Base-by-base conservation (phyloP, 2,113 vertebrate species). In the Hyla sarda region DNA sequence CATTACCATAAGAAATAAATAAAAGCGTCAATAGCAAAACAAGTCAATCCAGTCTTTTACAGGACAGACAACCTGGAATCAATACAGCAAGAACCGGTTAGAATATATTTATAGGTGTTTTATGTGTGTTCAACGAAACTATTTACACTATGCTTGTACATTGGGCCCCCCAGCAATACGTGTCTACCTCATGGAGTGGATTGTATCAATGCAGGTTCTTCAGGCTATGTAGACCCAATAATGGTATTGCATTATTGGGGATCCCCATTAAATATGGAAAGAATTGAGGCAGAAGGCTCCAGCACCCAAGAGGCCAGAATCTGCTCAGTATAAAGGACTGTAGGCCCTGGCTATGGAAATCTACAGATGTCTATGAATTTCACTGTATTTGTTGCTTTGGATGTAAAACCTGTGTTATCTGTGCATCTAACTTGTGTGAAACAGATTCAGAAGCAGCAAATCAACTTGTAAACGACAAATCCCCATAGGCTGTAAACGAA, bases 231-330 rank as follows among this genome's bases (percentile, higher is more conserved):
- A 45, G 54, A 60, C 32, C 76, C 12, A 0, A 54, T 37, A 41
- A 47, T 48, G 25, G n/a, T 23, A 72, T 1, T 17, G 14, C 48
- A 25, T 17, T n/a, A n/a, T n/a, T 89, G 92, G 96, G 96, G 96
- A 97, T 96, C 96, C 97, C 96, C 93, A 96, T 97, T 97, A 97
- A 98, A 97, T 97, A 98, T 97, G 95, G 97, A 98, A 98, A 97
- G 95, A 96, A 96, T n/a, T n/a, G n/a, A n/a, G n/a, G n/a, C n/a
- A n/a, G n/a, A n/a, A n/a, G n/a, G 96, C 91, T 96, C 97, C 93
- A 75, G n/a, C n/a, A n/a, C n/a, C n/a, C n/a, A n/a, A n/a, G n/a
- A n/a, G 92, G 90, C 93, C 93, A 77, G 72, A 13, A 14, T 10
- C 72, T 62, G 71, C 67, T 23, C 30, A n/a, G 5, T 17, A 56